Evolutionary conservation across 1,140 invertebrate species (phyloP).

Genomic region (Nylanderia fulva): DNA sequence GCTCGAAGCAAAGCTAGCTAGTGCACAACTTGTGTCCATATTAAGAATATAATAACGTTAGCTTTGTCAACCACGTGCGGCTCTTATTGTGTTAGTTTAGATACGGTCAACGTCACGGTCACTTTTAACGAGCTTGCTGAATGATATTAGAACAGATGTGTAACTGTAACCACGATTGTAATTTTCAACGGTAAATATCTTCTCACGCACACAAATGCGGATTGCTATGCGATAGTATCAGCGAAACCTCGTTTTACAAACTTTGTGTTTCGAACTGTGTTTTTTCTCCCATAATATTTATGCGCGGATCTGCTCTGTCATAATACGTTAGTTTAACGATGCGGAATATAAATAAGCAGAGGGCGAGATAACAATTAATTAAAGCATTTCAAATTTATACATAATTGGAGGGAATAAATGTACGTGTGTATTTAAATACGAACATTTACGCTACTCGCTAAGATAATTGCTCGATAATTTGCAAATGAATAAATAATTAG

Average conservation of each 20-base stretch:
- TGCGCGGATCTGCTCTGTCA: background rate
- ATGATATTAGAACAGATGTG: conserved; percentile 18
- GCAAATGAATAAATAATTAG: background rate
- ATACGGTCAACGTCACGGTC: background rate
- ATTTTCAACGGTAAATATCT: conserved; percentile 31
- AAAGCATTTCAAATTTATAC: background rate
- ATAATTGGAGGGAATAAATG: background rate
- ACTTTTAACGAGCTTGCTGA: background rate
- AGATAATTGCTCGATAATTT: too few relatives aligned
- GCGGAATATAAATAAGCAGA: background rate
- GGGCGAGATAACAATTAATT: background rate
- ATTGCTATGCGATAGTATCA: background rate
- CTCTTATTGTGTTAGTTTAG: background rate
- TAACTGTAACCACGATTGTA: background rate
- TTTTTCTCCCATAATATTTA: background rate
- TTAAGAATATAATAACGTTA: too few relatives aligned
- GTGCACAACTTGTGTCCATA: too few relatives aligned
- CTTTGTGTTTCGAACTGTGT: background rate
- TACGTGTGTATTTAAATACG: background rate
- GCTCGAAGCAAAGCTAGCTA: too few relatives aligned
- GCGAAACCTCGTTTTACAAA: background rate
- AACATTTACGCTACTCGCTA: background rate
- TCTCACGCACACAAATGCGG: background rate
- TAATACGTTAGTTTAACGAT: background rate
- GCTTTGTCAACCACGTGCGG: background rate